Percentiles rank a stretch among this genome's conserved stretches.
Conservation (phyloP, 2,888 invertebrate species). For the Nineta flava region DNA sequence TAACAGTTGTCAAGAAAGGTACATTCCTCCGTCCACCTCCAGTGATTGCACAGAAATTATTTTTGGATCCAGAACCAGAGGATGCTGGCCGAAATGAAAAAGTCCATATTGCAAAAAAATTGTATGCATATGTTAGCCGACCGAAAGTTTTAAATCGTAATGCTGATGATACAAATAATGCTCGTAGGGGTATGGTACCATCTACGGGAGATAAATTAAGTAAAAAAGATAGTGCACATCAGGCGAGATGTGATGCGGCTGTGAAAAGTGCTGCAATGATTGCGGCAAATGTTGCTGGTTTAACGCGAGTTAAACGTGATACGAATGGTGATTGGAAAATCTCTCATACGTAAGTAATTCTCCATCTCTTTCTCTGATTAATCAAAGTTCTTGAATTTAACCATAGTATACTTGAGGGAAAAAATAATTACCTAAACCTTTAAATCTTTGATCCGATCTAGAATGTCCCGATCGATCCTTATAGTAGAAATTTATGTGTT, state of each 20-base stretch:
- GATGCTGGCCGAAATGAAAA: slow-evolving; percentile 17
- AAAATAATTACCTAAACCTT: no score
- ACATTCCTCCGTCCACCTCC: slow-evolving; percentile 64
- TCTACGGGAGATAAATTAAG: not conserved
- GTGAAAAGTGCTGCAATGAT: slow-evolving; percentile 14
- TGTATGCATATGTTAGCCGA: slow-evolving; percentile 51
- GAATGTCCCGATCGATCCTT: no score
- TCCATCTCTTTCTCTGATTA: not conserved
- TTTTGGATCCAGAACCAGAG: slow-evolving; percentile 29
- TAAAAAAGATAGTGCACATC: slow-evolving; percentile 18
- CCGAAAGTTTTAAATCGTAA: slow-evolving; percentile 33
- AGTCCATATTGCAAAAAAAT: slow-evolving; percentile 25
- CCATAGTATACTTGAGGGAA: no score
- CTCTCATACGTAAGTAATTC: not conserved
- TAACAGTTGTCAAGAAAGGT: slow-evolving; percentile 67
- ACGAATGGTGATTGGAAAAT: slow-evolving; percentile 4
- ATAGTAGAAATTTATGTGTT: no score
- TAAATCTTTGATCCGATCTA: no score
- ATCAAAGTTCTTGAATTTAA: not conserved
- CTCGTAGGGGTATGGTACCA: not conserved
- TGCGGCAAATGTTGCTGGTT: slow-evolving; percentile 19
- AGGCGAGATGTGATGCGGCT: slow-evolving; percentile 22
- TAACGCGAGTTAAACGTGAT: slow-evolving; percentile 3
- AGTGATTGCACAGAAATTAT: slow-evolving; percentile 47
- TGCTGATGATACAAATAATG: not conserved